Conservation (phyloP, 2,113 vertebrate genomes). For the Hipposideros armiger region DNA sequence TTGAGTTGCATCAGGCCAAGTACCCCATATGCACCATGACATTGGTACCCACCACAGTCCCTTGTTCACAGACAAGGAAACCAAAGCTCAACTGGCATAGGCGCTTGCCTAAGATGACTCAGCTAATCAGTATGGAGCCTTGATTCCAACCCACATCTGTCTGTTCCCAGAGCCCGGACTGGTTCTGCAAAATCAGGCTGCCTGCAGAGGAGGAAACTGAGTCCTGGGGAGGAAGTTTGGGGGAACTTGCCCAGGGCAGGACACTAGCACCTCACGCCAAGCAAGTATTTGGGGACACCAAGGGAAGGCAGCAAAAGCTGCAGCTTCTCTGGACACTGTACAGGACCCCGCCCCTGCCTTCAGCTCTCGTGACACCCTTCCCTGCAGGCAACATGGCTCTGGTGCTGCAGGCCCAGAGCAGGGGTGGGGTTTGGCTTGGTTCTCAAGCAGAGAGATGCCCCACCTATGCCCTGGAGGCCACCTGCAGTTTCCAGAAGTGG, state of each 20-base stretch:
- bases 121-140: not conserved
- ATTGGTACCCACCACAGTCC: not conserved
- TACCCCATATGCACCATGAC: not conserved
- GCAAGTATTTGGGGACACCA: not conserved
- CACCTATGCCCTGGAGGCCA: conserved; percentile 46
- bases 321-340: not conserved
- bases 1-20: not conserved
- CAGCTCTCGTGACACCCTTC: not conserved
- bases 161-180: not conserved
- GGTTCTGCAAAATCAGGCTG: not conserved
- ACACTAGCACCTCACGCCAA: not conserved
- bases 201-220: conserved; percentile 36
- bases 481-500: conserved; percentile 34
- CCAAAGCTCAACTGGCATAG: not conserved
- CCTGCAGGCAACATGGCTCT: not conserved
- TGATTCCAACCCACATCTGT: not conserved
- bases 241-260: not conserved
- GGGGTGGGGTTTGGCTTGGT: conserved; percentile 9
- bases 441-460: conserved; percentile 8
- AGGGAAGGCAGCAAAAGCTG: not conserved
- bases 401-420: not conserved
- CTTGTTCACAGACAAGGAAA: conserved; percentile 3
- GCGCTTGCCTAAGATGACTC: conserved; percentile 21
- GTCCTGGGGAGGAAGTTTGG: not conserved
- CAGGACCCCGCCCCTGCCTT: not conserved